Conservation (phyloP, 2,888 invertebrate genomes). For the Pterostichus madidus region DNA sequence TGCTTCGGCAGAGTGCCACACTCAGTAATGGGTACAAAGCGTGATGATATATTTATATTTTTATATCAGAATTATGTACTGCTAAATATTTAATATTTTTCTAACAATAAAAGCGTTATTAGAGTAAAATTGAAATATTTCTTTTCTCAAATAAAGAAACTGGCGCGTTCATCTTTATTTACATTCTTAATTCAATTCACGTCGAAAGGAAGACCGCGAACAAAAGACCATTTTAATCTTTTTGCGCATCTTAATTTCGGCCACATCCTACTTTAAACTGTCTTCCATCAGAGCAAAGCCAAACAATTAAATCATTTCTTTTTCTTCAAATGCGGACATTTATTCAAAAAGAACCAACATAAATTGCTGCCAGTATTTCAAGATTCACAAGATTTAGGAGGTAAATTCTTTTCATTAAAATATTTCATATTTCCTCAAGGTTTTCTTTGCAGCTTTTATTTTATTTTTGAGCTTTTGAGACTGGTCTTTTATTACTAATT, state of each 20-base stretch:
- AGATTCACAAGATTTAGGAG: neutral
- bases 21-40: too few species aligned
- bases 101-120: too few species aligned
- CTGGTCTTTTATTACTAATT: too few species aligned
- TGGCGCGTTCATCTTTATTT: neutral
- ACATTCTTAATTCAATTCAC: neutral
- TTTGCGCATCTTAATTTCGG: slow-evolving; percentile 3
- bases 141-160: neutral
- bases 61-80: too few species aligned
- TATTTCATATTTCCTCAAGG: neutral
- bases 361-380: slow-evolving; percentile 1
- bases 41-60: too few species aligned
- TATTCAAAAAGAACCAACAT: neutral
- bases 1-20: too few species aligned
- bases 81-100: too few species aligned
- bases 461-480: neutral
- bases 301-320: slow-evolving; percentile 8
- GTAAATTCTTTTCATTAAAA: slow-evolving; percentile 15
- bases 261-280: slow-evolving; percentile 8
- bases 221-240: neutral
- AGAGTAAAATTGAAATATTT: too few species aligned
- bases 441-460: slow-evolving; percentile 10
- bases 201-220: neutral
- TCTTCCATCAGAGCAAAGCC: neutral
- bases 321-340: neutral